Percentiles rank a stretch among this genome's conserved stretches.
Conservation (phyloP, 2,797 vertebrate species). For the Hozukius guyotensis region DNA sequence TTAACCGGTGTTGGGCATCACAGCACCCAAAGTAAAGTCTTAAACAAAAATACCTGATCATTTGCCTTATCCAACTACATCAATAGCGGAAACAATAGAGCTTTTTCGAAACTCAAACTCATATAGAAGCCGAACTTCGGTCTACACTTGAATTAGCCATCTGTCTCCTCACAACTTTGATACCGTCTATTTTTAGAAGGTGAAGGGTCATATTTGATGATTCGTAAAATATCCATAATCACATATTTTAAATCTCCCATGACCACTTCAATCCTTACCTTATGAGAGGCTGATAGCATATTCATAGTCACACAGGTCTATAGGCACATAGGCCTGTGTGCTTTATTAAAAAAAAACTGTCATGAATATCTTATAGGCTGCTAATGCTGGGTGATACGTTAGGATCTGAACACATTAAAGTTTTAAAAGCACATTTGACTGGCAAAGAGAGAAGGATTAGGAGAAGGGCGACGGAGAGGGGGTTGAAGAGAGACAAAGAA, state of each 20-base stretch:
- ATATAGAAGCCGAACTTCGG: conserved; percentile 34
- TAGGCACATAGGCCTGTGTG: conserved; percentile 51
- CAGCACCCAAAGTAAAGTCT: neutral
- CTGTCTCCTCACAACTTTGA: conserved; percentile 41
- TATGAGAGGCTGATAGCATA: conserved; percentile 72
- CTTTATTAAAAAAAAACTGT: conserved; percentile 68
- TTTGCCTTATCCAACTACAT: neutral
- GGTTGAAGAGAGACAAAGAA: neutral
- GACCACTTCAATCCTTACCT: conserved; percentile 49
- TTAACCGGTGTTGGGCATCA: neutral
- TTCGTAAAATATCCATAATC: conserved; percentile 76
- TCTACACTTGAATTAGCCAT: conserved; percentile 15
- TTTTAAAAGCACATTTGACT: conserved; percentile 70
- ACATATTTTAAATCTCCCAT: conserved; percentile 64
- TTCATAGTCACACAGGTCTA: conserved; percentile 69
- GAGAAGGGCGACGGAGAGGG: neutral
- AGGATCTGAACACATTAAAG: conserved; percentile 80
- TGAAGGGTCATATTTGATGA: conserved; percentile 73
- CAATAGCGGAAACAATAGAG: neutral
- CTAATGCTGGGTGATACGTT: conserved; percentile 74
- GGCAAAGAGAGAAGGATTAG: conserved; percentile 28
- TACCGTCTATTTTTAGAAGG: conserved; percentile 57
- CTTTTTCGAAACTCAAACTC: conserved; percentile 19
- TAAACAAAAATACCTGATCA: neutral
- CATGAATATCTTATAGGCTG: conserved; percentile 79